These are phyloP conservation scores for Psittacula cyanocephala DNA, from an alignment of 2,113 vertebrate species.

Conservation along the genomic window DNA sequence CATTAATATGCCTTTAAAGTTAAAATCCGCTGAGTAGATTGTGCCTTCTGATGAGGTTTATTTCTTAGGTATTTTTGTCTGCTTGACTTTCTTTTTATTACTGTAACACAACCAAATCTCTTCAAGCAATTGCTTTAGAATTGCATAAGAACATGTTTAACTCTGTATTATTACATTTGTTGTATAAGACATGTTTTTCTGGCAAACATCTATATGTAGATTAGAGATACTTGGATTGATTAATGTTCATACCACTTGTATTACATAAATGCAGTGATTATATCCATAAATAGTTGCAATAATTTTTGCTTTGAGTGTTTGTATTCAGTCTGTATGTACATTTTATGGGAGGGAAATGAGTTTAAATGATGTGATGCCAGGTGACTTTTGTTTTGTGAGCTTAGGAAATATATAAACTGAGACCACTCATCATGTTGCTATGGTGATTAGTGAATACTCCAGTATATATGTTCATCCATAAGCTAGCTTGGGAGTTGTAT, in stretches of 20 bases:
- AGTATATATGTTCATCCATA: not conserved
- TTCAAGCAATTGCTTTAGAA: not conserved
- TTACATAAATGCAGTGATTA: not conserved
- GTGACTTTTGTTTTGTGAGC: slow-evolving; percentile 9
- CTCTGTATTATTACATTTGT: not conserved
- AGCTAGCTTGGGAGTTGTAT: not conserved
- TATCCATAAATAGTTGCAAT: not conserved
- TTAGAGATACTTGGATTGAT: not conserved
- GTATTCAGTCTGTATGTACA: not conserved
- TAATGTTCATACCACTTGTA: slow-evolving; percentile 1
- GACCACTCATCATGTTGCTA: not conserved
- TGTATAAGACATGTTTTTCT: not conserved
- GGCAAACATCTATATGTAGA: not conserved
- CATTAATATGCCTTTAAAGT: not conserved
- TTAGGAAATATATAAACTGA: not conserved
- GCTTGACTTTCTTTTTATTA: not conserved
- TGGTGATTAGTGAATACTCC: not conserved
- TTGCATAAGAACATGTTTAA: not conserved
- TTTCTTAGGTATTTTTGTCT: not conserved
- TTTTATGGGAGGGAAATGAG: not conserved
- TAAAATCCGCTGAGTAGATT: not conserved
- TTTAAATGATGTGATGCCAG: not conserved
- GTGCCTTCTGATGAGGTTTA: not conserved
- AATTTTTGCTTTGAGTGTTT: slow-evolving; percentile 7
- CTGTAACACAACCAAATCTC: not conserved